Evolutionary conservation across 2,113 vertebrate genomes (phyloP).

Genomic region (Accipiter cooperii): DNA sequence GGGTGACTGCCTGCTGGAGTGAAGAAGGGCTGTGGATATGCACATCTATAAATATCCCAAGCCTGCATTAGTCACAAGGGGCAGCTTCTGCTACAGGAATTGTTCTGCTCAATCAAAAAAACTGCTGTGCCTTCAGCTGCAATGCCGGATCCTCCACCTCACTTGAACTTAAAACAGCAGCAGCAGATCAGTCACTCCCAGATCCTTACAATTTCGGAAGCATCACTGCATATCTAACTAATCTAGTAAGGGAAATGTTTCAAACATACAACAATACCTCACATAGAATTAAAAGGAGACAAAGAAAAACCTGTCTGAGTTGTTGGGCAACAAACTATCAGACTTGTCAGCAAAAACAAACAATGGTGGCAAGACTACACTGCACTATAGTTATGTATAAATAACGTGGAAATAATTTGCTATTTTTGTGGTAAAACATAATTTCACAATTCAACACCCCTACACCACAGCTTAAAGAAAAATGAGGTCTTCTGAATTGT

Average conservation of each 20-base stretch:
- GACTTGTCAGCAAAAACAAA: slow-evolving; percentile 57
- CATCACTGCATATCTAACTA: slow-evolving; percentile 24
- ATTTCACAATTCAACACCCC: slow-evolving; percentile 28
- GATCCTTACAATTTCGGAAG: slow-evolving; percentile 5
- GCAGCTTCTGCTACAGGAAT: slow-evolving; percentile 59
- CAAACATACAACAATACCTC: slow-evolving; percentile 23
- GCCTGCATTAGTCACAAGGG: slow-evolving; percentile 61
- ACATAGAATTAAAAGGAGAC: slow-evolving; percentile 30
- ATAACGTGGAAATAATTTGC: slow-evolving; percentile 33
- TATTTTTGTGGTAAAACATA: slow-evolving; percentile 43
- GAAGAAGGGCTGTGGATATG: slow-evolving; percentile 51
- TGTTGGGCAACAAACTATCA: slow-evolving; percentile 54
- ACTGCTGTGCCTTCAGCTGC: neutral
- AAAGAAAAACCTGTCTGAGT: slow-evolving; percentile 55
- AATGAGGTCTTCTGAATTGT: neutral
- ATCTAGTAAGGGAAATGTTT: slow-evolving; percentile 26
- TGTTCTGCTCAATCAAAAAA: slow-evolving; percentile 61
- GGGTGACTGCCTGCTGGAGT: slow-evolving; percentile 59
- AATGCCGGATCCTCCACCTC: slow-evolving; percentile 28
- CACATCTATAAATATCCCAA: slow-evolving; percentile 45
- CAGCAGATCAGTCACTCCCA: slow-evolving; percentile 14
- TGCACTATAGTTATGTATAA: neutral
- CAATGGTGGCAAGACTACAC: slow-evolving; percentile 5
- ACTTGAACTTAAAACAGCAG: slow-evolving; percentile 28
- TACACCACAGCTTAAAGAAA: slow-evolving; percentile 14